Evolutionary conservation across 2,113 vertebrate species (phyloP), one percentile per base, ranked within the genome.

Genomic region (Tilapia sparmanii): DNA sequence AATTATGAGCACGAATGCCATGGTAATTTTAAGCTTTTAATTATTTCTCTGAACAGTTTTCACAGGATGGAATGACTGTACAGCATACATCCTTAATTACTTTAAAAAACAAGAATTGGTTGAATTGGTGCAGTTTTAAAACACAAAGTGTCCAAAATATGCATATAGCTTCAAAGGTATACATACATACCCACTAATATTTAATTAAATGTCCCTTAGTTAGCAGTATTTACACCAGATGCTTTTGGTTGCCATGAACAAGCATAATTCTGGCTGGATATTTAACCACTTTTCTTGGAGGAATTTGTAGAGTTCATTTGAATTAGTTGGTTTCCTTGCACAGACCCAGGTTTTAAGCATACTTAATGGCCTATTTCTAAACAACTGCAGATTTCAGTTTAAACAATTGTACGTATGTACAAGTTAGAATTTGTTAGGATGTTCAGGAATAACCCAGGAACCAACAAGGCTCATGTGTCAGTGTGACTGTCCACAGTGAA

Each of bases 251-350:
- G 19, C 61, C 61, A 38, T 66, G 10, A 68, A 38, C 2, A 68
- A 68, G 19, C 7, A 66, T 66, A 35, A 66, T 38, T 66, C 33
- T 66, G 33, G 33, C 18, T 38, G 33, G 33, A 66, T 66, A 66
- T 68, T 33, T 61, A 61, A 19, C 57, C 8, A 19, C 57, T 61
- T 66, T 66, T 68, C 33, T 68, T 68, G 63, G 63, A 38, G 7
- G 7, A 38, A 68, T 38, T 68, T 38, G 19, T 22, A 22, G 63
- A 68, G 63, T 13, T 68, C 33, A 68, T 40, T 68, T 68, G 33
- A 68, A 68, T 68, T 68, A 38, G 33, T 22, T 68, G 63, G 33
- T 66, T 66, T 38, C 33, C 33, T 66, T 38, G 33, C 63, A 68
- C 33, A 38, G 33, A 38, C 11, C 63, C 63, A 66, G 61, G 10